Evolutionary conservation across 2,113 vertebrate genomes (phyloP).

Genomic region (Lates calcarifer): DNA sequence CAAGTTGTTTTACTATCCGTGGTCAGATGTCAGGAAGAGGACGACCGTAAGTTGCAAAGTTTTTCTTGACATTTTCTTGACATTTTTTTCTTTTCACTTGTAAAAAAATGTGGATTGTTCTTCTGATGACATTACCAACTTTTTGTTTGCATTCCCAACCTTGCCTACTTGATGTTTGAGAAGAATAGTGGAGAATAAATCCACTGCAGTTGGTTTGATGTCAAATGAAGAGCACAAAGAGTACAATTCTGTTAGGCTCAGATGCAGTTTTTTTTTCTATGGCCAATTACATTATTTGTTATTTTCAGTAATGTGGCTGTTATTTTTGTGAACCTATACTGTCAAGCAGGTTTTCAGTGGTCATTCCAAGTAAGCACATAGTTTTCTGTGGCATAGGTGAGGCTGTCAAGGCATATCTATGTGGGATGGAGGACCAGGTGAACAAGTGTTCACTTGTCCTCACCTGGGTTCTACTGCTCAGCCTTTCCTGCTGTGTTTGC

Average conservation of each 20-base stretch:
- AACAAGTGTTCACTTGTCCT: slow-evolving; percentile 72
- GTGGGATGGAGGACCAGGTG: slow-evolving; percentile 74
- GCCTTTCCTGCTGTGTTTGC: background rate
- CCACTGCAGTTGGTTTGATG: background rate
- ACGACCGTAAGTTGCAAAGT: slow-evolving; percentile 87
- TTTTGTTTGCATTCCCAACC: background rate
- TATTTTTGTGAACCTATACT: background rate
- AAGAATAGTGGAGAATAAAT: slow-evolving; percentile 1
- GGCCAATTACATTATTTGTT: background rate
- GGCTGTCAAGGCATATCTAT: slow-evolving; percentile 69
- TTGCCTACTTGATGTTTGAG: slow-evolving; percentile 12
- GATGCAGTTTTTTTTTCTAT: background rate
- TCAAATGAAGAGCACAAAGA: slow-evolving; percentile 2
- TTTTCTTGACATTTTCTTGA: slow-evolving; percentile 42
- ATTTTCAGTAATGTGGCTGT: background rate
- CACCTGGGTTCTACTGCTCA: slow-evolving; percentile 49
- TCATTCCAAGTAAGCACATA: slow-evolving; percentile 7
- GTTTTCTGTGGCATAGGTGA: slow-evolving; percentile 38
- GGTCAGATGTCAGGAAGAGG: slow-evolving; percentile 88
- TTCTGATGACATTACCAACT: background rate
- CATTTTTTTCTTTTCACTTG: slow-evolving; percentile 20
- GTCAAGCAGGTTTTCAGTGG: background rate
- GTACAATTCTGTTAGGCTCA: background rate
- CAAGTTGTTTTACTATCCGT: slow-evolving; percentile 87
- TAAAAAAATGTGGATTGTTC: slow-evolving; percentile 35